phyloP scores from a whole-genome alignment of 1,140 invertebrate species.

The Caenorhabditis brenneri region DNA sequence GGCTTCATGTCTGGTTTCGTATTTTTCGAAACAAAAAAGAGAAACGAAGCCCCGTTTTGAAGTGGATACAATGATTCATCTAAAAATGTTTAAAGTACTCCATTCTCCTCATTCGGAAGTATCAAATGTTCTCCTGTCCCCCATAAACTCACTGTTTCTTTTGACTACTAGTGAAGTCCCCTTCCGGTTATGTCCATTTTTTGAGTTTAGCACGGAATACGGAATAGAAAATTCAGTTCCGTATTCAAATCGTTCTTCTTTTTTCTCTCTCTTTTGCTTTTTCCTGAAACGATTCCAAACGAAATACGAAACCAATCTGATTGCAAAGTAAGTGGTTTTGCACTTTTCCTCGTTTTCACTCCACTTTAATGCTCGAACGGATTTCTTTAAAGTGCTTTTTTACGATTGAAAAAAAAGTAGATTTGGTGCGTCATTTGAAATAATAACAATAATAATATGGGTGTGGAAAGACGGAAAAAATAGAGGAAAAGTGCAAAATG shows the following conservation, averaged over 20 bases:
- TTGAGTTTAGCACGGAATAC: not conserved
- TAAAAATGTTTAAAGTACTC: not conserved
- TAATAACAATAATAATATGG: not conserved
- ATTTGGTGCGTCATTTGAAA: not conserved
- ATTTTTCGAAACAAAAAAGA: not conserved
- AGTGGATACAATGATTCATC: not conserved
- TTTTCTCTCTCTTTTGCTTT: not conserved
- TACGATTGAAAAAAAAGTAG: not conserved
- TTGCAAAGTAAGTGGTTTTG: conserved; percentile 23
- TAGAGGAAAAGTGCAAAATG: not conserved
- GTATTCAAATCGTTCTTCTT: not conserved
- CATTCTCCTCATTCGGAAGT: not conserved
- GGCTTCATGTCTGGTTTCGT: not conserved
- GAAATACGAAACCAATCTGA: conserved; percentile 28
- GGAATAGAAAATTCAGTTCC: not conserved
- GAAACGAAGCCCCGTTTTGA: not conserved
- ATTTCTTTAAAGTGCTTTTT: conserved; percentile 30
- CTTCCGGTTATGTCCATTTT: not conserved
- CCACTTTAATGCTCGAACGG: conserved; percentile 30
- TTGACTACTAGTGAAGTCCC: too few relatives aligned
- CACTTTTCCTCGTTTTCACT: not conserved
- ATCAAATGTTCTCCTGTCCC: too few relatives aligned
- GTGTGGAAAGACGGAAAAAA: not conserved
- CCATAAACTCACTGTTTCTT: too few relatives aligned
- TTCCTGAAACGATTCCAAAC: not conserved